Evolutionary conservation across 2,113 vertebrate species (phyloP), one percentile per base, ranked within the genome.

Genomic region (Prunella himalayana): DNA sequence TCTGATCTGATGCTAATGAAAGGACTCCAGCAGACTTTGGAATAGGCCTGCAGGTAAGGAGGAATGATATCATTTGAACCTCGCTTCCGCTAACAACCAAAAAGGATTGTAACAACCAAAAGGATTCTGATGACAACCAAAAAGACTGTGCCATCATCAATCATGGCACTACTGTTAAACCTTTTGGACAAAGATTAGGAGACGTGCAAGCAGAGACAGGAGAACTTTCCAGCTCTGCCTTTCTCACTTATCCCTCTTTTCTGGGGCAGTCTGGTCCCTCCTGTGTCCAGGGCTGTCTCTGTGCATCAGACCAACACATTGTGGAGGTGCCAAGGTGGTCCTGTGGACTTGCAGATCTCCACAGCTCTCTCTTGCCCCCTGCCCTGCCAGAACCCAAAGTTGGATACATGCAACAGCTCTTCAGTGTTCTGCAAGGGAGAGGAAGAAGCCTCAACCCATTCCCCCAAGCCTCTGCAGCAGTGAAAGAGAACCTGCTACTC

Each of bases 21-120:
- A 92, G 69, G 50, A 66, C 33, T 88, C 41, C 44, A 79, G 49
- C 37, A 94, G 86, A 76, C 37, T 89, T 86, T 19, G 33, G 20
- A 90, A 63, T 13, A 80, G 41, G 37, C 37, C 50, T 2, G 6
- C 68, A 86, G 76, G 60, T 78, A 88, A 79, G 37, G 33, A 88
- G 35, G 66, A 73, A 81, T 63, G 0, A 22, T 76, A n/a, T 8
- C 2, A 61, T 66, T 42, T 70, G 76, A 94, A 76, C 35, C 16
- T 88, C 2, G 1, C 50, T 77, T 66, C 54, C 57, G 76, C 16
- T 80, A 92, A 49, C 50, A 75, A 60, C n/a, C 0, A 2, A 60
- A 68, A 68, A 77, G 42, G 35, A 70, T 80, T 35, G 22, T 24
- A 23, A 57, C 56, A 57, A 57, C 10, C 6, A 57, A 57, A 57